phyloP scores from a whole-genome alignment of 2,797 vertebrate species.

The Ispidina picta region DNA sequence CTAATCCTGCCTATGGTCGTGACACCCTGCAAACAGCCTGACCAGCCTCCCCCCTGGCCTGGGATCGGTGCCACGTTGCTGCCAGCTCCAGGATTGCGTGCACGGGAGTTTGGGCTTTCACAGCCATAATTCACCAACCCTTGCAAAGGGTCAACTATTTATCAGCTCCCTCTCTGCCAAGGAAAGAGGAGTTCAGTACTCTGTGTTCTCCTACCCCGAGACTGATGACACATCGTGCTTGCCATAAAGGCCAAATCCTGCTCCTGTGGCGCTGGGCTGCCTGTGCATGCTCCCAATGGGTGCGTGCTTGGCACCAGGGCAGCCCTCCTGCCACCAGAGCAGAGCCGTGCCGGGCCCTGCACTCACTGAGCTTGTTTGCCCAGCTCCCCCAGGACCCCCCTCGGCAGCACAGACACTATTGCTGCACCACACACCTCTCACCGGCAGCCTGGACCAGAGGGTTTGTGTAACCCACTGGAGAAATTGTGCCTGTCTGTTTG shows the following conservation, averaged over 20 bases:
- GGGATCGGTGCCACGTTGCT: not conserved
- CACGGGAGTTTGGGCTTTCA: not conserved
- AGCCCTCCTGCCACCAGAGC: not conserved
- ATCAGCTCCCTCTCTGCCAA: slow-evolving; percentile 44
- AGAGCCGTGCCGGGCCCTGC: not conserved
- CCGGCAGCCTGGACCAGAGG: not conserved
- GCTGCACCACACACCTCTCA: accelerated
- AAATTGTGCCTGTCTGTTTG: not conserved
- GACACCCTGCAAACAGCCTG: not conserved
- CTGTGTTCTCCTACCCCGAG: slow-evolving; percentile 23
- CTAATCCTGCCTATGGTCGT: not conserved
- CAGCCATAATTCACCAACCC: slow-evolving; percentile 34
- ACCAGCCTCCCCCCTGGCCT: not conserved
- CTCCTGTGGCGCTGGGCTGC: not conserved
- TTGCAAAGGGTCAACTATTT: slow-evolving; percentile 37
- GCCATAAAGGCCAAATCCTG: not conserved
- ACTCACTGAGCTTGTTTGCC: not conserved
- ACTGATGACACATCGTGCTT: not conserved
- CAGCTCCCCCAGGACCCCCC: not conserved
- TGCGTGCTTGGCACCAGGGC: not conserved
- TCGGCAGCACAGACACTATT: accelerated
- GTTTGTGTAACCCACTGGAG: not conserved
- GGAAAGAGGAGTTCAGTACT: not conserved
- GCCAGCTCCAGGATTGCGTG: not conserved
- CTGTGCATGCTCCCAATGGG: not conserved